These are phyloP conservation scores for Empis livida DNA, from an alignment of 2,888 invertebrate species.

Conservation along the genomic window DNA sequence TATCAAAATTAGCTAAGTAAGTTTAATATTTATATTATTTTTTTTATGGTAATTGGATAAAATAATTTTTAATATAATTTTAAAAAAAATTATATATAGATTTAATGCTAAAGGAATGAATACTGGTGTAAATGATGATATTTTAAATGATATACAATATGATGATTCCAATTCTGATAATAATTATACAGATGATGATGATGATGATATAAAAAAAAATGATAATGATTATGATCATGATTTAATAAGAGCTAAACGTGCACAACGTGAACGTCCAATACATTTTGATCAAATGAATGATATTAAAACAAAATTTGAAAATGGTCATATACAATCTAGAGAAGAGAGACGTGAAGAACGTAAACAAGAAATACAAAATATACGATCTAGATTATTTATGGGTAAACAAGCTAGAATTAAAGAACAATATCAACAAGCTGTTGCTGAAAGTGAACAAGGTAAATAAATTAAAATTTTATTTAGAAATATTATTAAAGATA, in stretches of 20 bases:
- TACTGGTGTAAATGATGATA: constrained; percentile 62
- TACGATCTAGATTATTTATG: constrained; percentile 73
- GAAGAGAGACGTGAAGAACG: constrained; percentile 66
- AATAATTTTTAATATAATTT: too few species aligned
- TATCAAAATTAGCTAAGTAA: constrained; percentile 69
- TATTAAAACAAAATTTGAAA: constrained; percentile 70
- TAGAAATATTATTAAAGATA: too few species aligned
- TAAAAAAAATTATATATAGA: constrained; percentile 30
- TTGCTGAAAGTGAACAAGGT: constrained; percentile 62
- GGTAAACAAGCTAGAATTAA: constrained; percentile 85
- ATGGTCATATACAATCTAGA: constrained; percentile 42
- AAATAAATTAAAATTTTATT: too few species aligned
- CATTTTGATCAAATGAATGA: constrained; percentile 74
- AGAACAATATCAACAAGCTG: constrained; percentile 84
- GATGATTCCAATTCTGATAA: constrained; percentile 20
- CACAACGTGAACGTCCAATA: constrained; percentile 59
- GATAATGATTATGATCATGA: constrained; percentile 37
- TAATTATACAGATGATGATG: constrained; percentile 50
- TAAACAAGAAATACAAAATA: constrained; percentile 79
- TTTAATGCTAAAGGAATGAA: constrained; percentile 76
- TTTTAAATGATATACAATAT: constrained; percentile 57
- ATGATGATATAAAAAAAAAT: constrained; percentile 25
- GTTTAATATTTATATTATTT: not conserved
- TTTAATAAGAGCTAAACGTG: constrained; percentile 43
- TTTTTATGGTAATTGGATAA: too few species aligned